A percentile compares a stretch with the other conserved stretches of the same genome.
These are phyloP conservation scores for Heliconius nattereri DNA, from an alignment of 1,140 invertebrate genomes.

Conservation along the genomic window DNA sequence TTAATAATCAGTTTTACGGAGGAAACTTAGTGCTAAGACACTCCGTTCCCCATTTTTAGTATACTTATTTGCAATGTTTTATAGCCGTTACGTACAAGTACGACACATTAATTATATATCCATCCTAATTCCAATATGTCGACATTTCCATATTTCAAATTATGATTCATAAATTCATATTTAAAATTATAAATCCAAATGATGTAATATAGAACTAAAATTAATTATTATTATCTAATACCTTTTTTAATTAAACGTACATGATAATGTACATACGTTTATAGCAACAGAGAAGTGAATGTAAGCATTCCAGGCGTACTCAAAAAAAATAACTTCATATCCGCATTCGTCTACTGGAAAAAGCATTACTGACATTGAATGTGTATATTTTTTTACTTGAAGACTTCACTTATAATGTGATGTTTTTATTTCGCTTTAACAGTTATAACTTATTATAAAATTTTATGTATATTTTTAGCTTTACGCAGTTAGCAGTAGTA, in stretches of 20 bases:
- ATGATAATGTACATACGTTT: slow-evolving; percentile 50
- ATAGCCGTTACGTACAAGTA: too few relatives aligned
- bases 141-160: neutral
- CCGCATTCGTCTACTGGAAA: slow-evolving; percentile 31
- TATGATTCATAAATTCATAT: neutral
- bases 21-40: too few relatives aligned
- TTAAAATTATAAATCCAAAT: neutral
- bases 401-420: neutral
- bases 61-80: too few relatives aligned
- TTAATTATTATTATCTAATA: slow-evolving; percentile 11
- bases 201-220: neutral
- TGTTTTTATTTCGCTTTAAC: neutral
- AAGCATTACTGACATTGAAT: slow-evolving; percentile 17
- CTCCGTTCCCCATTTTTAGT: too few relatives aligned
- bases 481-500: neutral
- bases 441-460: neutral
- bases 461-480: neutral
- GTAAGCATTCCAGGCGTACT: slow-evolving; percentile 7
- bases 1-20: too few relatives aligned
- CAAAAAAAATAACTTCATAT: slow-evolving; percentile 18
- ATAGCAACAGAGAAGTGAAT: slow-evolving; percentile 25
- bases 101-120: too few relatives aligned
- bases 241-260: neutral
- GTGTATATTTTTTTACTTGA: neutral
- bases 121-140: too few relatives aligned